These are phyloP conservation scores for Pherbina coryleti DNA, from an alignment of 2,888 invertebrate species.

Conservation along the genomic window DNA sequence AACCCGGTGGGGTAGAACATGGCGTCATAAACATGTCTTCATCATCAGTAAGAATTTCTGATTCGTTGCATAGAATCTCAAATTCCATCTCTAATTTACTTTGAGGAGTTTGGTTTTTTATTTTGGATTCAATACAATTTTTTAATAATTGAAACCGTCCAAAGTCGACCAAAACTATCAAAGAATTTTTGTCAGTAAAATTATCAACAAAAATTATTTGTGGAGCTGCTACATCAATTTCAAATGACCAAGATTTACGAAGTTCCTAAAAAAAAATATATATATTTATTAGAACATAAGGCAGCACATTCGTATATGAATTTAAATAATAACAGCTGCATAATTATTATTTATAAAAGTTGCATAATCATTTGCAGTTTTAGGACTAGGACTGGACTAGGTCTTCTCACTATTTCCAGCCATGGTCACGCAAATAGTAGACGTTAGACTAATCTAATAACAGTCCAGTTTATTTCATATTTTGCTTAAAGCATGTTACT, in stretches of 20 bases:
- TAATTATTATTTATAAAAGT: too few relatives aligned
- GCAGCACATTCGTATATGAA: too few relatives aligned
- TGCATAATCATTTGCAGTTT: too few relatives aligned
- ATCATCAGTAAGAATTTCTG: conserved; percentile 72
- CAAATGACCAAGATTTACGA: conserved; percentile 86
- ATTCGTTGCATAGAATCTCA: conserved; percentile 33
- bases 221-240: conserved; percentile 93
- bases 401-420: too few relatives aligned
- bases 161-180: conserved; percentile 90
- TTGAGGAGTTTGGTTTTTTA: neutral
- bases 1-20: conserved; percentile 88
- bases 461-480: too few relatives aligned
- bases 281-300: too few relatives aligned
- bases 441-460: too few relatives aligned
- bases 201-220: conserved; percentile 91
- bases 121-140: conserved; percentile 53
- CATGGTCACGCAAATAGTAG: too few relatives aligned
- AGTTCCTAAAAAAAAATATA: conserved; percentile 70
- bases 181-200: conserved; percentile 80
- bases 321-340: too few relatives aligned
- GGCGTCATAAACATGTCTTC: conserved; percentile 84
- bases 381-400: too few relatives aligned
- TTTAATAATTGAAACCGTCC: conserved; percentile 77
- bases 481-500: too few relatives aligned
- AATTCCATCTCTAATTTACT: conserved; percentile 2